phyloP scores from a whole-genome alignment of 2,113 vertebrate species.

The Strix uralensis region DNA sequence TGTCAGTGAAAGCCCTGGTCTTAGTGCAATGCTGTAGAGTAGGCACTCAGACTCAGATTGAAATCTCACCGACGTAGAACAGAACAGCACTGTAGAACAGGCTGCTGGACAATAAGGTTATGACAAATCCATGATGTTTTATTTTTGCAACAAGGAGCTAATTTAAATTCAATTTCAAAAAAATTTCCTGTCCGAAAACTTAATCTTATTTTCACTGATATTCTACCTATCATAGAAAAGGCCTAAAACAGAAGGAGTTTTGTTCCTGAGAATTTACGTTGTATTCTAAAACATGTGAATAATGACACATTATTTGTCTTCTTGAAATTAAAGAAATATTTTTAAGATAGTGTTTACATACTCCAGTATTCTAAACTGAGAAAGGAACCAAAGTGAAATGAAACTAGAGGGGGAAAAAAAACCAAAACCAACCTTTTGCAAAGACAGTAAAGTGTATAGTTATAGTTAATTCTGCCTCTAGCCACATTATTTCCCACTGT shows the following conservation, averaged over 20 bases:
- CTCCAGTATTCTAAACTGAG: neutral
- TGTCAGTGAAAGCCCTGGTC: neutral
- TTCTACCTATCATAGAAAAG: neutral
- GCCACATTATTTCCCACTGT: neutral
- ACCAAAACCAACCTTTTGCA: neutral
- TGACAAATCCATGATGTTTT: neutral
- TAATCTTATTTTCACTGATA: neutral
- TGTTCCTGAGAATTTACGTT: neutral
- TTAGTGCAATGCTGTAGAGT: neutral
- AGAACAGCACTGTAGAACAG: neutral
- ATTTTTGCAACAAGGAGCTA: neutral
- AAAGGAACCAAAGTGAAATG: neutral
- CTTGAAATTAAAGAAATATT: neutral
- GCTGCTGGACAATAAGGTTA: neutral
- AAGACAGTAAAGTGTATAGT: neutral
- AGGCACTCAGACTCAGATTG: neutral
- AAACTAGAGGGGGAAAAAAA: neutral
- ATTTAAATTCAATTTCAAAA: neutral
- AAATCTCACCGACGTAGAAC: neutral
- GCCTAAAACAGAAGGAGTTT: neutral
- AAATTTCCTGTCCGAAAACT: neutral
- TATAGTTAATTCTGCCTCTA: neutral
- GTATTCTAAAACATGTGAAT: neutral
- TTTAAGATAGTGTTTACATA: neutral
- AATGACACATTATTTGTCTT: neutral